These are phyloP conservation scores for Loriculus beryllinus DNA, from an alignment of 2,797 vertebrate genomes.

Conservation along the genomic window DNA sequence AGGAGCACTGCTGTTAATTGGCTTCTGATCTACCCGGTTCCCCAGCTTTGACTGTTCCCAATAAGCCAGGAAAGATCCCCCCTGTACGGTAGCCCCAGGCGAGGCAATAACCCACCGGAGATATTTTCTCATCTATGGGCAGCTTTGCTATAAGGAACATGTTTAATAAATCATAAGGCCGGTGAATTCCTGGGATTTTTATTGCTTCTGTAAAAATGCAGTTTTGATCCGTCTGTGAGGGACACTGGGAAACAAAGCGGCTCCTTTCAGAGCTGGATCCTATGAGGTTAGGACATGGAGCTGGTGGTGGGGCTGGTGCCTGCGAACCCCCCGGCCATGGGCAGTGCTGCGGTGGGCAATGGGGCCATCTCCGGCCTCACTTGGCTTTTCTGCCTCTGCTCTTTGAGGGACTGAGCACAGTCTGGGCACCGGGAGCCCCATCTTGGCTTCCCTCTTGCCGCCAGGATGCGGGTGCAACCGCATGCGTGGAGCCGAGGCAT, in stretches of 20 bases:
- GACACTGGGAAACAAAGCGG: slow-evolving; percentile 43
- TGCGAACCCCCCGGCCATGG: background rate
- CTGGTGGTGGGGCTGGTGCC: background rate
- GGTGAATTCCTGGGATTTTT: slow-evolving; percentile 70
- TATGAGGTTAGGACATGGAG: background rate
- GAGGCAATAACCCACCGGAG: slow-evolving; percentile 47
- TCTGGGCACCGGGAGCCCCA: background rate
- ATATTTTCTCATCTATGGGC: slow-evolving; percentile 43
- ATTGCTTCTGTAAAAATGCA: slow-evolving; percentile 62
- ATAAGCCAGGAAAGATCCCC: background rate
- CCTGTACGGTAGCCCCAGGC: slow-evolving; percentile 34
- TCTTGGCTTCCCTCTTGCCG: background rate
- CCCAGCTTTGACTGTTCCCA: background rate
- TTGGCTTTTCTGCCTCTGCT: background rate
- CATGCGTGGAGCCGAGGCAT: background rate
- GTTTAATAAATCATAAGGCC: slow-evolving; percentile 70
- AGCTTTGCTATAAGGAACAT: slow-evolving; percentile 62
- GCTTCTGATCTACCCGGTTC: background rate
- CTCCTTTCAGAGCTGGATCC: slow-evolving; percentile 4
- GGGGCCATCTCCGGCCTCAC: fast-evolving
- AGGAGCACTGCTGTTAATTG: background rate
- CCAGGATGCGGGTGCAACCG: background rate
- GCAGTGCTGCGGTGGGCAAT: fast-evolving
- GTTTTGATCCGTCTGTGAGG: slow-evolving; percentile 43
- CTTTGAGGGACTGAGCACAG: background rate